Conservation (phyloP, 2,797 vertebrate species). For the Menidia menidia region DNA sequence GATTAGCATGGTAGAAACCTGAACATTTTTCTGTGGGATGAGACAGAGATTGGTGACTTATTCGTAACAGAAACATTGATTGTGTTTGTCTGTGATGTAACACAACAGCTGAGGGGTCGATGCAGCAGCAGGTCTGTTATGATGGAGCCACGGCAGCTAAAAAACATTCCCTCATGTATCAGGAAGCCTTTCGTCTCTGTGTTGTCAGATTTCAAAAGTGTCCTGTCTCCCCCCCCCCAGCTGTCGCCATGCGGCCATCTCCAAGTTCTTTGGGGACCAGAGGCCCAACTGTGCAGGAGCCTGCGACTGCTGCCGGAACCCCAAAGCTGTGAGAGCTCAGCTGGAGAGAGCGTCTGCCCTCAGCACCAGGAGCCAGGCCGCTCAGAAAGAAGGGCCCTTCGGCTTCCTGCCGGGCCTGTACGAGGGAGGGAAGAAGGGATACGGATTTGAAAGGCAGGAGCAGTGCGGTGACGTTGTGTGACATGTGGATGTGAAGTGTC, state of each 20-base stretch:
- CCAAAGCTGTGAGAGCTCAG: conserved; percentile 85
- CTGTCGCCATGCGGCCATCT: conserved; percentile 95
- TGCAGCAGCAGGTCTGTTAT: background rate
- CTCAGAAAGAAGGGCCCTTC: conserved; percentile 72
- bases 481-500: background rate
- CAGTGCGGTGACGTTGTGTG: too few species aligned
- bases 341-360: conserved; percentile 83
- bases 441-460: conserved; percentile 90
- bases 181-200: too few species aligned
- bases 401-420: conserved; percentile 85
- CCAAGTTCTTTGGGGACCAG: conserved; percentile 90
- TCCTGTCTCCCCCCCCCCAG: conserved; percentile 67
- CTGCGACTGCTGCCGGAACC: conserved; percentile 91
- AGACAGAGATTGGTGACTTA: background rate
- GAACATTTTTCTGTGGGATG: background rate
- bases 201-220: background rate
- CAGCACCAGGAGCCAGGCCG: conserved; percentile 80
- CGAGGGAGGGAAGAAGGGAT: conserved; percentile 89
- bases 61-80: conserved; percentile 55
- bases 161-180: conserved; percentile 22
- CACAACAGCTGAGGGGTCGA: conserved; percentile 52
- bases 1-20: background rate
- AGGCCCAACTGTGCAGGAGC: conserved; percentile 85
- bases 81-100: conserved; percentile 32
- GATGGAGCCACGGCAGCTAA: background rate